A percentile compares a stretch with the other conserved stretches of the same genome.
Evolutionary conservation across 2,888 invertebrate genomes (phyloP).

Genomic region (Eretmocerus hayati): DNA sequence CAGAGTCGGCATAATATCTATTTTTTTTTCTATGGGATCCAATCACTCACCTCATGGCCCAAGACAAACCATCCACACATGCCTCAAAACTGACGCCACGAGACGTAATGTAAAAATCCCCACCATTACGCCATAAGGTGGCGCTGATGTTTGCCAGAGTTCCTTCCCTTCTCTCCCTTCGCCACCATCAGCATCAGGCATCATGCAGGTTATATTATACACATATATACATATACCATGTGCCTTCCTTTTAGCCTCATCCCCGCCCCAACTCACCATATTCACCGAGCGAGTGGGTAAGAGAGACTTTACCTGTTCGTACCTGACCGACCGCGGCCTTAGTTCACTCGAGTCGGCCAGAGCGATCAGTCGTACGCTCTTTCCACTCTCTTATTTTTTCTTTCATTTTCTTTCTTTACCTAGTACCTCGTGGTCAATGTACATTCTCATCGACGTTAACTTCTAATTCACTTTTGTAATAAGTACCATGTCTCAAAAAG

Average conservation of each 20-base stretch:
- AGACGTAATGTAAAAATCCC: too few relatives aligned
- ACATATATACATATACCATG: too few relatives aligned
- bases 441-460: neutral
- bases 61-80: too few relatives aligned
- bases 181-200: slow-evolving; percentile 3
- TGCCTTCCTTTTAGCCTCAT: neutral
- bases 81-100: too few relatives aligned
- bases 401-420: neutral
- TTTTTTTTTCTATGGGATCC: too few relatives aligned
- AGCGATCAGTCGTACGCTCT: slow-evolving; percentile 42
- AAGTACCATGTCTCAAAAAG: too few relatives aligned
- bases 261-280: slow-evolving; percentile 20
- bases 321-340: slow-evolving; percentile 43
- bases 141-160: neutral
- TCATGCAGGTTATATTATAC: too few relatives aligned
- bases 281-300: slow-evolving; percentile 10
- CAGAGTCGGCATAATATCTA: too few relatives aligned
- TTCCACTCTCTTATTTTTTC: neutral
- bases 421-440: neutral
- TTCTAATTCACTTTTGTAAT: too few relatives aligned
- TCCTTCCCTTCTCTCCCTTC: slow-evolving; percentile 9
- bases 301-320: slow-evolving; percentile 44
- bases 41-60: too few relatives aligned
- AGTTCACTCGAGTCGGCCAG: slow-evolving; percentile 47
- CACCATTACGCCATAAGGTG: neutral